Percentiles rank a stretch among this genome's conserved stretches.
Evolutionary conservation across 2,113 vertebrate species (phyloP).

Genomic region (Sinosuthora webbiana): DNA sequence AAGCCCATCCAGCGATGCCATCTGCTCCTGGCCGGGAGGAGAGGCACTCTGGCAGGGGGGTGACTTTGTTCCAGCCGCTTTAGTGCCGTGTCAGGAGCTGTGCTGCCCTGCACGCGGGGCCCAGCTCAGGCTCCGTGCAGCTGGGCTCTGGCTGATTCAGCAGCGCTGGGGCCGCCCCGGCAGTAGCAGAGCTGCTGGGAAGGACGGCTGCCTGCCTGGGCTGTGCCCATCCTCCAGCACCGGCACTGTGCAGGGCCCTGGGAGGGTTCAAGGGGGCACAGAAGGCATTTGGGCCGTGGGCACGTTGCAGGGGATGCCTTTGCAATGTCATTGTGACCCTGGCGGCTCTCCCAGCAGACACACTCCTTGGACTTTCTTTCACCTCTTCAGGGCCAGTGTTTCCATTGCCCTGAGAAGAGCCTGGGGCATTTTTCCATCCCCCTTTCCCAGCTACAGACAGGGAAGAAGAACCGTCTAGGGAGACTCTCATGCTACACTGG

Average conservation of each 20-base stretch:
- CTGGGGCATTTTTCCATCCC: not conserved
- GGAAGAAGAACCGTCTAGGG: not conserved
- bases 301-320: not conserved
- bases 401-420: not conserved
- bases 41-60: not conserved
- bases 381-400: not conserved
- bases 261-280: fast-evolving
- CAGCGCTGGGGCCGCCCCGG: fast-evolving
- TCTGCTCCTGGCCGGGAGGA: not conserved
- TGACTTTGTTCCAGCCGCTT: not conserved
- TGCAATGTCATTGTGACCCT: not conserved
- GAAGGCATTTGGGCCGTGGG: not conserved
- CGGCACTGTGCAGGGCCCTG: not conserved
- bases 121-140: not conserved
- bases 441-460: not conserved
- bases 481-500: not conserved
- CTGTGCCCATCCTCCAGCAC: not conserved
- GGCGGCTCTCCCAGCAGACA: not conserved
- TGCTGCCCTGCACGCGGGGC: not conserved
- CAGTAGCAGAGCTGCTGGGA: not conserved
- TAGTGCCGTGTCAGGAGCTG: not conserved
- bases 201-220: fast-evolving
- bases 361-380: not conserved
- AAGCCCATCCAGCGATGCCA: not conserved
- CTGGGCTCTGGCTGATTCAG: not conserved